These are phyloP conservation scores for Berghia stephanieae DNA, from an alignment of 1,140 invertebrate genomes.

Conservation along the genomic window DNA sequence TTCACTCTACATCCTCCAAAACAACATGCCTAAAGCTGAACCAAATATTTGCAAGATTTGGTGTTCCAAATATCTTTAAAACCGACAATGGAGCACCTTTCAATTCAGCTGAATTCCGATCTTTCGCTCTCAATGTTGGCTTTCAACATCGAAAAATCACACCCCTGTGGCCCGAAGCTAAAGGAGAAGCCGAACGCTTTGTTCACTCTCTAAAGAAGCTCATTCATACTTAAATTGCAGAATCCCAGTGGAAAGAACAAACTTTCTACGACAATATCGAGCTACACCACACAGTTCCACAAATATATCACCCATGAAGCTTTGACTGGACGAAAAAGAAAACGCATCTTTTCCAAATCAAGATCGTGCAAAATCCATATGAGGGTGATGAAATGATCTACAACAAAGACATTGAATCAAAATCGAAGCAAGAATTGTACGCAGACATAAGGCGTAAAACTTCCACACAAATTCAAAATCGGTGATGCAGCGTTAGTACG, in stretches of 20 bases:
- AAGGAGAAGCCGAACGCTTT: conserved; percentile 31
- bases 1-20: conserved; percentile 40
- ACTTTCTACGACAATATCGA: conserved; percentile 2
- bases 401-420: no score
- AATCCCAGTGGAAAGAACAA: background rate
- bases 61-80: conserved; percentile 5
- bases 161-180: conserved; percentile 27
- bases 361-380: no score
- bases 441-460: no score
- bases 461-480: no score
- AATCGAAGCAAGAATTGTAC: no score
- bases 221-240: background rate
- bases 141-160: conserved; percentile 25
- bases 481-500: no score
- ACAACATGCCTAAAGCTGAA: no score
- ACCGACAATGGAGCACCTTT: conserved; percentile 18
- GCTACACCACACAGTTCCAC: background rate
- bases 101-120: background rate
- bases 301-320: background rate
- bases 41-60: no score
- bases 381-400: no score
- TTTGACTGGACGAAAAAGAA: background rate
- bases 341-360: no score
- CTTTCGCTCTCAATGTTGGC: background rate
- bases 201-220: background rate